Conservation (phyloP, 1,140 invertebrate genomes). For the Lasaia peninsularis region DNA sequence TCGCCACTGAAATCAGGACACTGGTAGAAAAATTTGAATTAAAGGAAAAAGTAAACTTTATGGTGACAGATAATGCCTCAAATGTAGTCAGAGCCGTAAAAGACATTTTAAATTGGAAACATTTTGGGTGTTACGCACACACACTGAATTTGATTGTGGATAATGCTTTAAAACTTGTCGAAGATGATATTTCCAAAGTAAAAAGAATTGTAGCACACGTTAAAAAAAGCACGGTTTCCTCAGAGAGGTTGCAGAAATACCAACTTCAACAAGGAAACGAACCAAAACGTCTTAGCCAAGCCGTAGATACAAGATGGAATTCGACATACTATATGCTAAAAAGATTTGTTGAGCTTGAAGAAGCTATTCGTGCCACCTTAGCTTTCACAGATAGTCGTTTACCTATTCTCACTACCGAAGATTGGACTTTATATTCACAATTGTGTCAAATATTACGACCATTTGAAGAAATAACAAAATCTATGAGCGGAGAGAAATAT, state of each 20-base stretch:
- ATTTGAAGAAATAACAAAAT: slow-evolving; percentile 25
- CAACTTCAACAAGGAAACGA: slow-evolving; percentile 27
- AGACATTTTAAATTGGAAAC: slow-evolving; percentile 25
- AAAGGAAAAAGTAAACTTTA: not conserved
- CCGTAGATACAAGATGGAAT: slow-evolving; percentile 49
- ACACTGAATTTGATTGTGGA: slow-evolving; percentile 37
- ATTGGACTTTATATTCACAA: slow-evolving; percentile 20
- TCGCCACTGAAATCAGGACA: slow-evolving; percentile 17
- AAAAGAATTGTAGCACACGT: slow-evolving; percentile 23
- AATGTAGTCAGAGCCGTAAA: slow-evolving; percentile 39
- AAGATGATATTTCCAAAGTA: slow-evolving; percentile 18
- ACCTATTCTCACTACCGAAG: slow-evolving; percentile 18
- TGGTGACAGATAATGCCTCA: slow-evolving; percentile 34
- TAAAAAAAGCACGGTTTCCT: slow-evolving; percentile 22
- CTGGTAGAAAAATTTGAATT: no score
- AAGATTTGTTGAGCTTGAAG: slow-evolving; percentile 19
- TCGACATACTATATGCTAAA: slow-evolving; percentile 27
- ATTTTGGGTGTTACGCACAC: slow-evolving; percentile 41
- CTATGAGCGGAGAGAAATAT: slow-evolving; percentile 34
- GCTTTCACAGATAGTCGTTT: slow-evolving; percentile 14
- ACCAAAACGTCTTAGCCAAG: slow-evolving; percentile 40
- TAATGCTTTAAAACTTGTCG: slow-evolving; percentile 19
- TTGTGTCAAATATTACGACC: slow-evolving; percentile 24
- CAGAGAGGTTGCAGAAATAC: slow-evolving; percentile 17
- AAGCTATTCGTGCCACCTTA: slow-evolving; percentile 19